Evolutionary conservation across 2,797 vertebrate species (phyloP).

Genomic region (Thamnophis elegans): DNA sequence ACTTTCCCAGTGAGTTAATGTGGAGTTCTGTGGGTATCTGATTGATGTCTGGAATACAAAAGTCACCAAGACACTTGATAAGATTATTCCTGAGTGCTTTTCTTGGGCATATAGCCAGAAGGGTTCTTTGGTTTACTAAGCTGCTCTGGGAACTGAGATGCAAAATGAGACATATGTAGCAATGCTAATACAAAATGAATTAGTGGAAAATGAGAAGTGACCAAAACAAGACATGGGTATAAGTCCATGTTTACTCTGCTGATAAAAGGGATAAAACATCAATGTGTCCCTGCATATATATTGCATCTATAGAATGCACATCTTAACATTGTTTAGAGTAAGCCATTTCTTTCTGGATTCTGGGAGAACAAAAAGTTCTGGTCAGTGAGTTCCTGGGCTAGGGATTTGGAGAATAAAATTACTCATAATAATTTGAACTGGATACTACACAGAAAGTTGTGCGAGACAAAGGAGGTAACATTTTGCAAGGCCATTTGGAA

Average conservation of each 20-base stretch:
- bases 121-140: background rate
- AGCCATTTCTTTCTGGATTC: background rate
- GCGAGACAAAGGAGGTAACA: background rate
- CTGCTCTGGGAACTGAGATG: background rate
- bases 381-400: background rate
- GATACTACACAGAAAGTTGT: background rate
- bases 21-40: background rate
- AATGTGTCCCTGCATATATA: background rate
- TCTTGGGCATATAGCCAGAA: background rate
- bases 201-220: background rate
- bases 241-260: background rate
- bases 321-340: background rate
- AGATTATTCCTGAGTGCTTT: background rate
- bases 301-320: background rate
- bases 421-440: background rate
- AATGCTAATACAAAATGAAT: background rate
- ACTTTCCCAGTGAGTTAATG: background rate
- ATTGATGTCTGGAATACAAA: background rate
- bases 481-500: background rate
- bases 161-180: background rate
- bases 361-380: background rate
- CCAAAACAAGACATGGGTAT: background rate
- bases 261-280: background rate
- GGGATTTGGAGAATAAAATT: background rate
- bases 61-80: background rate